Percentiles rank a stretch among this genome's conserved stretches.
Conservation (phyloP, 2,888 invertebrate genomes). For the Minunthozetes semirufus region DNA sequence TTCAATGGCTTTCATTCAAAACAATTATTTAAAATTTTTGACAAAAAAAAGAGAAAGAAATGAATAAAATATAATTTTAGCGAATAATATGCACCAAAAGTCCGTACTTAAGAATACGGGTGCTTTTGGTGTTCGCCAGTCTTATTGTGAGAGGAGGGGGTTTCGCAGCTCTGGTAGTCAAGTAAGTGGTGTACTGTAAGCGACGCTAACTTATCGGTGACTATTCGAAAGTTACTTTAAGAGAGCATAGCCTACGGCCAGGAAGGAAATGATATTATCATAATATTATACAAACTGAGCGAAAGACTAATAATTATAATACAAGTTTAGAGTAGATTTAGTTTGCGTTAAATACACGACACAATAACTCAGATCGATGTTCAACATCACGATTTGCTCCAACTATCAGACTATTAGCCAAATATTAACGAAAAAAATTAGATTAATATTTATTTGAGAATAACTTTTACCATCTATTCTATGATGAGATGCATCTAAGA, state of each 20-base stretch:
- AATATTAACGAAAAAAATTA: slow-evolving; percentile 3
- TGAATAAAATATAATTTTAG: neutral
- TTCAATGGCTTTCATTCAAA: no score
- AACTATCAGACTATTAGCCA: neutral
- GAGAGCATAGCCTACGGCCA: slow-evolving; percentile 25
- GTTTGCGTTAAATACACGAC: slow-evolving; percentile 20
- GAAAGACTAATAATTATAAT: slow-evolving; percentile 18
- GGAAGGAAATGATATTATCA: slow-evolving; percentile 29
- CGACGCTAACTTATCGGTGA: neutral
- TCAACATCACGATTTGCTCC: slow-evolving; percentile 5
- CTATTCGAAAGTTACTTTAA: slow-evolving; percentile 12
- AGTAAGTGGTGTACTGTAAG: neutral
- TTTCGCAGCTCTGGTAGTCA: neutral
- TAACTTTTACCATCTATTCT: neutral
- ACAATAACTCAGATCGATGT: slow-evolving; percentile 21
- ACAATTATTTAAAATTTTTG: no score
- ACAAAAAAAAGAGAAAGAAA: neutral
- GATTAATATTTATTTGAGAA: slow-evolving; percentile 12
- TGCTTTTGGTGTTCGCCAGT: slow-evolving; percentile 2
- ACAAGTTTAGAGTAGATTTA: slow-evolving; percentile 17
- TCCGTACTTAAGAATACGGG: neutral
- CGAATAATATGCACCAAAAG: neutral
- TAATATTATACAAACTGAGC: slow-evolving; percentile 17
- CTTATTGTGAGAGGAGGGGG: slow-evolving; percentile 13
- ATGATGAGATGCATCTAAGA: neutral